Evolutionary conservation across 2,888 invertebrate species (phyloP).

Genomic region (Orthonychiurus folsomi): DNA sequence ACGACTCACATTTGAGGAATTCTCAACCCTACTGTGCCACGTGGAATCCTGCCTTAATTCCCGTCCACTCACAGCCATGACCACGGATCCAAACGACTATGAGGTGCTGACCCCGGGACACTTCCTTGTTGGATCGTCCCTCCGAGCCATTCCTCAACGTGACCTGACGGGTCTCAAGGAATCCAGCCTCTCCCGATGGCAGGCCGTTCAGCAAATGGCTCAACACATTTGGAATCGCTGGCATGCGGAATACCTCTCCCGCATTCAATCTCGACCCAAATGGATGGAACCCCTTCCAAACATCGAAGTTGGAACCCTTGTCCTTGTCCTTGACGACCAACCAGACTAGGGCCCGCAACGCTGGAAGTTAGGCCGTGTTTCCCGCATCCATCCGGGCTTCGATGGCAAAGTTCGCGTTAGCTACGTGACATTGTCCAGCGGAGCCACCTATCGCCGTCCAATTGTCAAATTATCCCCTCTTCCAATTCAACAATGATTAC

Average conservation of each 20-base stretch:
- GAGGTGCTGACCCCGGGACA: slow-evolving; percentile 3
- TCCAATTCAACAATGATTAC: slow-evolving; percentile 4
- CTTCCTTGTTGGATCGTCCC: neutral
- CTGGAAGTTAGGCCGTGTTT: neutral
- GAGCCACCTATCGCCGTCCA: neutral
- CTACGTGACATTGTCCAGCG: neutral
- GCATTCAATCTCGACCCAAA: neutral
- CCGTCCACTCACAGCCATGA: neutral
- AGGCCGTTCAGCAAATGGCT: neutral
- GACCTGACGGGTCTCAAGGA: neutral
- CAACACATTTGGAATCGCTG: slow-evolving; percentile 1
- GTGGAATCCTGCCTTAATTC: neutral
- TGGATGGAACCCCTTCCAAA: neutral
- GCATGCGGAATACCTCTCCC: neutral
- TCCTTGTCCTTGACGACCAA: neutral
- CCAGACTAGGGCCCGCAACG: neutral
- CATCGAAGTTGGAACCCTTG: neutral
- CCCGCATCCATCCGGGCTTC: neutral
- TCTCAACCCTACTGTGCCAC: neutral
- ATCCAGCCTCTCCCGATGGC: neutral
- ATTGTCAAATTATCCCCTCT: slow-evolving; percentile 7
- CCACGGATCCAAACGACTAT: neutral
- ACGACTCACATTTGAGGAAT: neutral
- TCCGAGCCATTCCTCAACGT: neutral
- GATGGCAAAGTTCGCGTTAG: neutral